Evolutionary conservation across 64 coral and sea anemone genomes (phyloP).

Genomic region (Astreopora myriophthalma): DNA sequence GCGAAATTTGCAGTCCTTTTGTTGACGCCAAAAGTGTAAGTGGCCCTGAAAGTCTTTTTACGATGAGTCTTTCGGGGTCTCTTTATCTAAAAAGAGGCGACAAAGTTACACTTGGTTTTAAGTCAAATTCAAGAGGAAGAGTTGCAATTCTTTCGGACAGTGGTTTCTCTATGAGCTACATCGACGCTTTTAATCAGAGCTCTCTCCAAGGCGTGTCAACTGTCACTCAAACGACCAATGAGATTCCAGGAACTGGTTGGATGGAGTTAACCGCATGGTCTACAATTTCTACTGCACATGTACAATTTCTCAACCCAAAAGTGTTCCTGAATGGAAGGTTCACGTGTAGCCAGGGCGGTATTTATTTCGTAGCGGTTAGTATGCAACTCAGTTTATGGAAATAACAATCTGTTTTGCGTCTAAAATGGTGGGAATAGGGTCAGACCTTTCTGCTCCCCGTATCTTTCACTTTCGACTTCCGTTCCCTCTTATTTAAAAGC

Average conservation of each 20-base stretch:
- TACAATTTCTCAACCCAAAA: slow-evolving; percentile 31
- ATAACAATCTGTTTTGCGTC: background rate
- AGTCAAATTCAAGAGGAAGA: background rate
- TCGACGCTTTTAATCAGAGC: slow-evolving; percentile 32
- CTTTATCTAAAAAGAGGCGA: slow-evolving; percentile 49
- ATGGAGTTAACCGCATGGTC: slow-evolving; percentile 54
- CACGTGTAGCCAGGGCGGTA: slow-evolving; percentile 40
- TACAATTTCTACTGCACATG: background rate
- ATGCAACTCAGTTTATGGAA: background rate
- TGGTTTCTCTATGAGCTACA: slow-evolving; percentile 52
- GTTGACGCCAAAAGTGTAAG: background rate
- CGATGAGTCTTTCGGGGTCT: slow-evolving; percentile 29
- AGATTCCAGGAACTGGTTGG: slow-evolving; percentile 63
- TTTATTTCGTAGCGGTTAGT: slow-evolving; percentile 58
- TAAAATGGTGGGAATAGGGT: too few relatives aligned
- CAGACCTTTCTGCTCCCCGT: too few relatives aligned
- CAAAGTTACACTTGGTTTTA: slow-evolving; percentile 18
- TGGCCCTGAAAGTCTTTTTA: background rate
- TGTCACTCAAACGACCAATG: background rate
- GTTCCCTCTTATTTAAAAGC: too few relatives aligned
- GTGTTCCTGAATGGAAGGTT: slow-evolving; percentile 64
- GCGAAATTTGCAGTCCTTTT: background rate
- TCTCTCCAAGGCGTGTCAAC: slow-evolving; percentile 48
- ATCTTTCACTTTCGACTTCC: too few relatives aligned
- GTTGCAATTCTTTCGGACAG: slow-evolving; percentile 17